Base-by-base conservation (phyloP, 2,797 vertebrate genomes). In the Microhierax caerulescens region DNA sequence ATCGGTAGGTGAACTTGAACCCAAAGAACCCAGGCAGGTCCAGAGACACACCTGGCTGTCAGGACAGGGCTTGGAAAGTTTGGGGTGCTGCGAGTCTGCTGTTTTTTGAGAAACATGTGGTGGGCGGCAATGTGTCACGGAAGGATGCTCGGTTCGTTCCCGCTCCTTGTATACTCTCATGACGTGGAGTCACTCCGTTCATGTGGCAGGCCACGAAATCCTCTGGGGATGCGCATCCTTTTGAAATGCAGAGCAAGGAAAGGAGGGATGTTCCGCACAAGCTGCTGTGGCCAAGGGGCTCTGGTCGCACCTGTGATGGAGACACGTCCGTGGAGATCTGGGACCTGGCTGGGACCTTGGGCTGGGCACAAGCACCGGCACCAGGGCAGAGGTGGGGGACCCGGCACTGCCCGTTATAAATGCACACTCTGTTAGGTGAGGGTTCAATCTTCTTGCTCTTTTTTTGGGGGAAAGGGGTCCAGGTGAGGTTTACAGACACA, bases 271-370 rank as follows among this genome's bases (percentile, higher is more conserved):
- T 60, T 51, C 27, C 51, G n/a, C 54, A 27, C n/a, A 8, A 54
- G 32, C 32, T 3, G 0, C 12, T 5, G 65, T 0, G 2, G 72
- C 41, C 57, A 23, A 36, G 53, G 36, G 25, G 47, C n/a, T 63
- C 60, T 22, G 68, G 34, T 13, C 9, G 32, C 11, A 5, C 7
- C 3, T 10, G 23, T 21, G 50, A 22, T 12, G 9, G 30, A 22
- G 73, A 51, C 7, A 13, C 4, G 3, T 47, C 79, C 56, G 4
- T 0, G 9, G 68, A 24, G 37, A 79, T 30, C 37, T 12, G 32
- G 27, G 69, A 72, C 28, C 48, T 24, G 64, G 32, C 53, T 32
- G 56, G 47, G 37, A 47, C 14, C 32, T 9, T 53, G 45, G 37
- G 43, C 53, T 74, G 82, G 30, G 45, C 45, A 51, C 23, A 21